Evolutionary conservation across 2,113 vertebrate species (phyloP).

Genomic region (Lophura nycthemera): DNA sequence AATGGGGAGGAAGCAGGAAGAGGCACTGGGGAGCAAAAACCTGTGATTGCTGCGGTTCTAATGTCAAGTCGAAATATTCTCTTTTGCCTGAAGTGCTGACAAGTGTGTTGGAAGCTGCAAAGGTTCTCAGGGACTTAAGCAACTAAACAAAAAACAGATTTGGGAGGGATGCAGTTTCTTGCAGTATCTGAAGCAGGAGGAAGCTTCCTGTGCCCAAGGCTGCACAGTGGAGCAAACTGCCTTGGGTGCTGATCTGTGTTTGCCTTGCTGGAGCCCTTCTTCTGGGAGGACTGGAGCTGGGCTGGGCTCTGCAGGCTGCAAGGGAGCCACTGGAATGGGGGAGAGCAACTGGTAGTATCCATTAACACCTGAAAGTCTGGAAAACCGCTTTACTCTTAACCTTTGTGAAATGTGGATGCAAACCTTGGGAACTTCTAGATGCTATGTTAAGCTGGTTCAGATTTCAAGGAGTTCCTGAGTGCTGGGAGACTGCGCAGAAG

Average conservation of each 20-base stretch:
- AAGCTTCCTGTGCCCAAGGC: neutral
- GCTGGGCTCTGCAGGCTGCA: neutral
- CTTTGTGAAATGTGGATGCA: neutral
- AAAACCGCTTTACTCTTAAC: neutral
- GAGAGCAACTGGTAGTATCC: neutral
- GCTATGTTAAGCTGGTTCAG: neutral
- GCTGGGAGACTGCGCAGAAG: neutral
- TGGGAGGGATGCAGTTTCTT: constrained; percentile 6
- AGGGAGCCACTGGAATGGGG: neutral
- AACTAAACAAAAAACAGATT: constrained; percentile 44
- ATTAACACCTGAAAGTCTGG: neutral
- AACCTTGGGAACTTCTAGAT: neutral
- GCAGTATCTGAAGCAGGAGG: constrained; percentile 3
- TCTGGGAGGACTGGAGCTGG: neutral
- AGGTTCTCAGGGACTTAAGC: constrained; percentile 45
- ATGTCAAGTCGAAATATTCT: constrained; percentile 22
- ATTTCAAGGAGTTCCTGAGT: neutral
- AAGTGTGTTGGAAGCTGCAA: constrained; percentile 56
- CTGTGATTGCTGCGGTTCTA: neutral
- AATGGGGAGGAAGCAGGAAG: neutral
- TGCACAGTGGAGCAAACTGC: neutral
- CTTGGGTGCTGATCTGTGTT: neutral
- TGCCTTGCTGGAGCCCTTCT: neutral
- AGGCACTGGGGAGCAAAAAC: neutral
- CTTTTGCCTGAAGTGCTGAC: constrained; percentile 53